A percentile compares a stretch with the other conserved stretches of the same genome.
phyloP scores from a whole-genome alignment of 2,797 vertebrate genomes.

The Smutsia temminckii region DNA sequence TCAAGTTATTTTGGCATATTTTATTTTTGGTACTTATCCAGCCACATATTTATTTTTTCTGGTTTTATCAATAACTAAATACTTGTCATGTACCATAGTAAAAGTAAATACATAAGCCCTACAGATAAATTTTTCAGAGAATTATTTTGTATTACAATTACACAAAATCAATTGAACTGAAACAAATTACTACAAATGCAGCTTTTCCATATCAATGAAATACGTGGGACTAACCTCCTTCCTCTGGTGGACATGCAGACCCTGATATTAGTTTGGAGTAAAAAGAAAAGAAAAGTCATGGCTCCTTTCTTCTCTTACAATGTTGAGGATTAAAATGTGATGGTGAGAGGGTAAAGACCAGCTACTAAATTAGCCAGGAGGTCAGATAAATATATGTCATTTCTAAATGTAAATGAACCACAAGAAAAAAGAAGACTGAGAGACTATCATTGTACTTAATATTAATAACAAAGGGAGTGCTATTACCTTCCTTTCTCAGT shows the following conservation, averaged over 20 bases:
- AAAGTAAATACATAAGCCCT: neutral
- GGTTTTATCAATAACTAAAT: neutral
- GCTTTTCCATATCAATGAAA: neutral
- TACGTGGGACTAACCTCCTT: neutral
- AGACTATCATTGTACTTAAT: neutral
- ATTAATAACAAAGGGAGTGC: accelerated
- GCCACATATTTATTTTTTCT: neutral
- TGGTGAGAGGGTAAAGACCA: neutral
- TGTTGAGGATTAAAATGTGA: neutral
- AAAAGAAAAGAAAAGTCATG: neutral
- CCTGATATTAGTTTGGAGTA: neutral
- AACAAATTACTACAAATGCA: neutral
- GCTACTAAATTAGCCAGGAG: neutral
- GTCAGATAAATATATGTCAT: neutral
- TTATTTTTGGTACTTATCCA: neutral
- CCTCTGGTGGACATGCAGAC: neutral
- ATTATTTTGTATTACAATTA: neutral
- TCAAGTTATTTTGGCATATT: neutral
- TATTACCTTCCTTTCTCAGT: neutral
- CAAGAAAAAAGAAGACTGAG: neutral
- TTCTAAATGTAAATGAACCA: neutral
- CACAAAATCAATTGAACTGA: neutral
- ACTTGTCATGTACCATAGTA: neutral
- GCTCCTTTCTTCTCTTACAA: neutral
- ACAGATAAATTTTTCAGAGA: neutral